Evolutionary conservation across 2,888 invertebrate species (phyloP).

Genomic region (Caenorhabditis plicata): DNA sequence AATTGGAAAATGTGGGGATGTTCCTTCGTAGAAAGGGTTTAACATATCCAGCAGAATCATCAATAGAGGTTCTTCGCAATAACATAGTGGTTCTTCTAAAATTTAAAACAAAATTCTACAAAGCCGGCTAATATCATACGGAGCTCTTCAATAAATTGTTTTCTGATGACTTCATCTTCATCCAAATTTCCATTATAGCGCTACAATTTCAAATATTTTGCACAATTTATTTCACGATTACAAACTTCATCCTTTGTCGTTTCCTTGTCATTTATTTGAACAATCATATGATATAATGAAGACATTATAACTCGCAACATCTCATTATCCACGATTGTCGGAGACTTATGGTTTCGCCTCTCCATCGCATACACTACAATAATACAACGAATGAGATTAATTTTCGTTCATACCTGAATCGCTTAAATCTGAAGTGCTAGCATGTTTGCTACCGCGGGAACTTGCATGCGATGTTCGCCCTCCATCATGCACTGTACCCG

Average conservation of each 20-base stretch:
- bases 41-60: conserved; percentile 91
- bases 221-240: not conserved
- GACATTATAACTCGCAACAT: conserved; percentile 89
- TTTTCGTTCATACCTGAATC: conserved; percentile 33
- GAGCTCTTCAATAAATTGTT: conserved; percentile 16
- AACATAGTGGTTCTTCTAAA: conserved; percentile 58
- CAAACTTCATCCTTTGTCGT: conserved; percentile 13
- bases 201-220: not conserved
- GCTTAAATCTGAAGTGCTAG: conserved; percentile 54
- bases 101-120: not conserved
- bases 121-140: not conserved
- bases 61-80: conserved; percentile 45
- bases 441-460: conserved; percentile 44
- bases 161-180: conserved; percentile 14
- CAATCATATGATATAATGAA: conserved; percentile 90
- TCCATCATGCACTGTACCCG: conserved; percentile 10
- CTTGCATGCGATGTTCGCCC: conserved; percentile 51
- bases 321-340: conserved; percentile 84
- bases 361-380: too few relatives aligned
- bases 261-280: conserved; percentile 22
- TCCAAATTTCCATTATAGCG: conserved; percentile 3
- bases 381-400: too few relatives aligned
- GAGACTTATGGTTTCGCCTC: conserved; percentile 8
- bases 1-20: conserved; percentile 95
- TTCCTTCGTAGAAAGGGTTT: conserved; percentile 90